Conservation (phyloP, 2,888 invertebrate species). For the Xiphydria camelus region DNA sequence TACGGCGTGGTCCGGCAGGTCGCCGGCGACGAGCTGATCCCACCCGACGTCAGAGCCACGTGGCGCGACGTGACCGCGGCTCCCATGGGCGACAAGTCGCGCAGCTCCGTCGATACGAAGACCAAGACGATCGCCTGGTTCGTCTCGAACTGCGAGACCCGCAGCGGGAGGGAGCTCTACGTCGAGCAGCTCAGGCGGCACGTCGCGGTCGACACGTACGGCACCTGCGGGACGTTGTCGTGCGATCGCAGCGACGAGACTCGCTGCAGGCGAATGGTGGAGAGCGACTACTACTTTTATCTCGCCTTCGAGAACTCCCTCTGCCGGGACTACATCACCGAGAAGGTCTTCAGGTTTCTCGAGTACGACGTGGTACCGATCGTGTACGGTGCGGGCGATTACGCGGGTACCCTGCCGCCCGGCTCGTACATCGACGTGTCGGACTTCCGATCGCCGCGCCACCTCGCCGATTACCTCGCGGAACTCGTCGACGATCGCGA, state of each 20-base stretch:
- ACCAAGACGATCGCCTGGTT: conserved; percentile 55
- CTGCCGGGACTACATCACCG: conserved; percentile 68
- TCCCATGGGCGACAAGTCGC: neutral
- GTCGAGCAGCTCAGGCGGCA: conserved; percentile 56
- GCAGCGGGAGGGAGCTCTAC: conserved; percentile 51
- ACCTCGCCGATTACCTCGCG: conserved; percentile 61
- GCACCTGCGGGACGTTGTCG: conserved; percentile 39
- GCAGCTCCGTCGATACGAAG: conserved; percentile 29
- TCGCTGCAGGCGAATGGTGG: conserved; percentile 56
- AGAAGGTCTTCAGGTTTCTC: conserved; percentile 62
- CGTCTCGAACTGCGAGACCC: conserved; percentile 52
- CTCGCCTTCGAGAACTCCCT: conserved; percentile 70
- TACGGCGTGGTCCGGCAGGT: conserved; percentile 8
- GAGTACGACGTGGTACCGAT: conserved; percentile 67
- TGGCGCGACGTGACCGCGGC: conserved; percentile 3
- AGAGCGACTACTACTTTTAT: conserved; percentile 67
- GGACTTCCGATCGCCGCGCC: conserved; percentile 60
- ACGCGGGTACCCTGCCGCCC: conserved; percentile 61
- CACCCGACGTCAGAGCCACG: neutral
- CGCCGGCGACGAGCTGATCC: conserved; percentile 3
- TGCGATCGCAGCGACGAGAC: neutral
- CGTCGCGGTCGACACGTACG: conserved; percentile 58
- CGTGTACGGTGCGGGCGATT: conserved; percentile 69
- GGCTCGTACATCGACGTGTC: conserved; percentile 64
- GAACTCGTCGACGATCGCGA: conserved; percentile 59